Evolutionary conservation across 2,113 vertebrate genomes (phyloP), one percentile per base, ranked within the genome.

Genomic region (Psophia crepitans): DNA sequence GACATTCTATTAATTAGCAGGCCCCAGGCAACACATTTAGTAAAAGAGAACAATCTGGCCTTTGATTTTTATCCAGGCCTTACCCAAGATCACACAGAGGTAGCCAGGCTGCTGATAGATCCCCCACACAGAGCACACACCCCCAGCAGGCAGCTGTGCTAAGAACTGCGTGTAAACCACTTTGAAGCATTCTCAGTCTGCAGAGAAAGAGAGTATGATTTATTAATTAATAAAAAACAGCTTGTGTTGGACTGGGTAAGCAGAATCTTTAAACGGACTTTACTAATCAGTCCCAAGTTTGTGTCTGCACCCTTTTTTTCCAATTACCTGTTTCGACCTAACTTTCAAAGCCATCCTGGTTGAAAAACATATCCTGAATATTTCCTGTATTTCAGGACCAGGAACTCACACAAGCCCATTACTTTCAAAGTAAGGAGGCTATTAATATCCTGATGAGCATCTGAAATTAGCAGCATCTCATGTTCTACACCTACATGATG

Each of bases 1-100:
- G 95, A 97, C 96, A 95, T 95, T 95, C 89, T 78, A 93, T 92
- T 96, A 97, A 95, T 95, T 97, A 97, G 90, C 86, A 79, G 81
- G 96, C 96, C 91, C 70, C 81, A 71, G 96, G 96, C 96, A 96
- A 96, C 84, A 64, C 91, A 96, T 97, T 96, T 96, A 65, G 94
- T 82, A 96, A 96, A 97, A 96, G 53, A 97, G 93, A 97, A 97
- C 94, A 97, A 96, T 96, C 94, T 84, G 94, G 87, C 53, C 89
- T 96, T 97, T 97, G 94, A 96, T 96, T 94, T 96, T 95, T 95
- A 75, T 96, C 89, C 96, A 95, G 96, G 77, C 96, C 84, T 97
- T 96, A 95, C 96, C 87, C 96, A 93, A 96, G 94, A 97, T 96
- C 91, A 96, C 89, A 84, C 43, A 84, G 96, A 97, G 96, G 96